phyloP scores from a whole-genome alignment of 2,113 vertebrate species.

The pig (Sus scrofa) region DNA sequence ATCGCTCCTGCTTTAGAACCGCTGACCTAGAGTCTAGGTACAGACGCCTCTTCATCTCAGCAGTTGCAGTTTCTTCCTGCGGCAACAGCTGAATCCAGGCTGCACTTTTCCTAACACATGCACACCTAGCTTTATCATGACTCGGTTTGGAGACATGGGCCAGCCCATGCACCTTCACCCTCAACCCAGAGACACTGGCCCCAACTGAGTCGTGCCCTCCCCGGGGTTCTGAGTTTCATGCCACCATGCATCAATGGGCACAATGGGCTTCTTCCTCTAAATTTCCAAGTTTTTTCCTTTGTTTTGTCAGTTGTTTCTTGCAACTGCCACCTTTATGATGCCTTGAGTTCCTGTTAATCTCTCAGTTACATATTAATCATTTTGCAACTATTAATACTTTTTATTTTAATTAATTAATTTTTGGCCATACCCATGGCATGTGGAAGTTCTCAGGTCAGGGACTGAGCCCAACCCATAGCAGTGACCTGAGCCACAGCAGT shows the following conservation, averaged over 20 bases:
- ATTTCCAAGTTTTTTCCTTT: not conserved
- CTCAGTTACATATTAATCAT: constrained; percentile 6
- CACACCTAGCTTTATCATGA: not conserved
- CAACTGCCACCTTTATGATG: not conserved
- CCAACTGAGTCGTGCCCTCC: not conserved
- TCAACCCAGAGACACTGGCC: not conserved
- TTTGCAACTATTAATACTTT: not conserved
- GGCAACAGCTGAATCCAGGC: not conserved
- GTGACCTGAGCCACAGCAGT: no score
- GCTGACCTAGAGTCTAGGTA: not conserved
- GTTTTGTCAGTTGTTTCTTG: not conserved
- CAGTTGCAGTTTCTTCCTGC: not conserved
- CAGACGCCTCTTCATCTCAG: not conserved
- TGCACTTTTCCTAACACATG: not conserved
- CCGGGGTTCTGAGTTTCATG: not conserved
- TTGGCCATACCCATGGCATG: no score
- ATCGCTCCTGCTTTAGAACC: not conserved
- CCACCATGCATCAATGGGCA: no score
- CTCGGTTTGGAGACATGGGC: not conserved
- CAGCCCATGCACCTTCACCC: fast-evolving
- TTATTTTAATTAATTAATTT: no score
- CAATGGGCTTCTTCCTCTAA: not conserved
- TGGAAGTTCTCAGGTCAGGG: no score
- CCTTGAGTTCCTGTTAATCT: not conserved
- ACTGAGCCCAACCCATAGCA: no score